Evolutionary conservation across 2,888 invertebrate genomes (phyloP), one percentile per base, ranked within the genome.

Genomic region (Hirtodrosophila histrioides): DNA sequence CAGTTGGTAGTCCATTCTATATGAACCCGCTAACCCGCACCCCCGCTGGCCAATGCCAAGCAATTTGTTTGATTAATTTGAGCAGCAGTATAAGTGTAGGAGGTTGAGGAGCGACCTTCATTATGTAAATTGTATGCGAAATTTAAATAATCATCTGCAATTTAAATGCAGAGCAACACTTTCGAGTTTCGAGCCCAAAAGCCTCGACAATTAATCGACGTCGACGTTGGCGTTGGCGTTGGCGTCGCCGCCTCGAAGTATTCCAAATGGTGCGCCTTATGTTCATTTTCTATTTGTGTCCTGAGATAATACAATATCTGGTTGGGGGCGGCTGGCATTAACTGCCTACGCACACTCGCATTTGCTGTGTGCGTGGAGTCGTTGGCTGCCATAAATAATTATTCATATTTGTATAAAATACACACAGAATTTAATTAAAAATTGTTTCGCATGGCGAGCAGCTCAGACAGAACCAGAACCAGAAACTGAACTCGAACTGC

Each of bases 331-430:
- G 69, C 64, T 71, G 62, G 84, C 69, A 88, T 84, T 84, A 88
- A 84, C 88, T 84, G 88, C 69, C 81, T 61, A 49, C 53, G 61
- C 64, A 66, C 17, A 17, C 17, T 17, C 17, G 44, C 53, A 33
- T 24, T 12, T 29, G 45, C 17, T 56, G 62, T 46, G 65, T 46
- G 66, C 68, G 44, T 54, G 48, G 39, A 44, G 58, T 23, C 51
- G 55, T 7, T 5, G 4, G 57, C 55, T 69, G 86, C 81, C 87
- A 88, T 86, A 88, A 88, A 81, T 88, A 86, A 89, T 86, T 89
- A 89, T 89, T 88, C 86, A 86, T 88, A 88, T 86, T 89, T 89
- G 77, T 86, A 87, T 80, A 75, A 83, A 83, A 88, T 86, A 87
- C 71, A 81, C 78, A 80, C 75, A 88, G 76, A 89, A 89, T 86